These are phyloP conservation scores for Acanthopagrus latus DNA, from an alignment of 2,797 vertebrate species.

Conservation along the genomic window DNA sequence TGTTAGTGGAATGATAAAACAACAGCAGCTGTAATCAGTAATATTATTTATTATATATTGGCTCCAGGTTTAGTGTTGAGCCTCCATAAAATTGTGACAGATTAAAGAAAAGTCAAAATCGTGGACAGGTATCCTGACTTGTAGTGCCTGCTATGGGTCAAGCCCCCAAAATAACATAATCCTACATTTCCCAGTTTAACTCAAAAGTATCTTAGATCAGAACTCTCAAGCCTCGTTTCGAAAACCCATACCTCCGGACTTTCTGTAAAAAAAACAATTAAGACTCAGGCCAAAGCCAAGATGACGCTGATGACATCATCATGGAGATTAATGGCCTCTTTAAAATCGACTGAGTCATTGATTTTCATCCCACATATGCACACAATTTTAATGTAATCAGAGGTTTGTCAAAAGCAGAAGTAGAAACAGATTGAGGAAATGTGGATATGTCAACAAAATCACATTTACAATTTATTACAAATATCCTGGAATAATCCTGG, in stretches of 20 bases:
- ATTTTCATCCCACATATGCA: not conserved
- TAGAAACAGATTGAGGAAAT: not conserved
- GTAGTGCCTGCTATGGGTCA: not conserved
- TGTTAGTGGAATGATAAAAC: not conserved
- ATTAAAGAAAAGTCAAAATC: not conserved
- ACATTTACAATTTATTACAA: not conserved
- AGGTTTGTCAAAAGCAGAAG: not conserved
- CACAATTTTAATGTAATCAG: not conserved
- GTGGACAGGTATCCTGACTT: not conserved
- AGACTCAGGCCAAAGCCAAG: not conserved
- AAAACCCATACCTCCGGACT: not conserved
- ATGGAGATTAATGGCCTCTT: not conserved
- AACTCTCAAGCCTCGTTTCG: not conserved
- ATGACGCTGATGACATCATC: not conserved
- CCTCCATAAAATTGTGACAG: not conserved
- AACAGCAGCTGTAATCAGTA: not conserved
- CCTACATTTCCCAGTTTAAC: constrained; percentile 4
- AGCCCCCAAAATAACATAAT: not conserved
- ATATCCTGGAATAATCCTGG: not conserved
- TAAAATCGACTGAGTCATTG: not conserved
- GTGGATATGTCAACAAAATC: not conserved
- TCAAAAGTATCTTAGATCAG: not conserved
- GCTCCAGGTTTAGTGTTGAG: not conserved
- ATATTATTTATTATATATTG: not conserved
- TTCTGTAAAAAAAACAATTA: not conserved